These are phyloP conservation scores for Pseudomyrmex concolor DNA, from an alignment of 1,140 invertebrate genomes.

Conservation along the genomic window DNA sequence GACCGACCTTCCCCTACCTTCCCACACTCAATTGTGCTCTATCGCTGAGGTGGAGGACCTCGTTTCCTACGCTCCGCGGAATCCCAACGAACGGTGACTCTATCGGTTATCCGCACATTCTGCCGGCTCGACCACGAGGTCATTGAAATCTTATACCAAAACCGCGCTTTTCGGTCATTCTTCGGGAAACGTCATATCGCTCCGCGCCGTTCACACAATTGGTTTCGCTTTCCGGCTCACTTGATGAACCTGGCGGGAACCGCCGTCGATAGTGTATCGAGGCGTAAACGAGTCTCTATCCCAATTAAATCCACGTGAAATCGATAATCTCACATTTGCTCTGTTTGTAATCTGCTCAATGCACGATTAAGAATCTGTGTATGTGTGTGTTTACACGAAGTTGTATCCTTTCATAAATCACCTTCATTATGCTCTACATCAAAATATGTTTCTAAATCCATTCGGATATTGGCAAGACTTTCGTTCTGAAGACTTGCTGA, in stretches of 20 bases:
- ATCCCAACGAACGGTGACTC: slow-evolving; percentile 41
- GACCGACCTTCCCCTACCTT: slow-evolving; percentile 63
- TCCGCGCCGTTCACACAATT: slow-evolving; percentile 31
- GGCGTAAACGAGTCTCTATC: slow-evolving; percentile 43
- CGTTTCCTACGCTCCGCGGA: slow-evolving; percentile 46
- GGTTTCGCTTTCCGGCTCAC: slow-evolving; percentile 58
- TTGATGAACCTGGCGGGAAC: slow-evolving; percentile 42
- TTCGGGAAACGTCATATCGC: slow-evolving; percentile 3
- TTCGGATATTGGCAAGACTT: background rate
- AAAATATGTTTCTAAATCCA: background rate
- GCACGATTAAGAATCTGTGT: background rate
- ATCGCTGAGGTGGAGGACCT: slow-evolving; percentile 51
- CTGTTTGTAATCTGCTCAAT: background rate
- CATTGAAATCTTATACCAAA: slow-evolving; percentile 23
- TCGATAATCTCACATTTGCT: background rate
- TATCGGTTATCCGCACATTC: slow-evolving; percentile 37
- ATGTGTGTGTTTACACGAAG: too few species aligned
- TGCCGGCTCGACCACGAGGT: slow-evolving; percentile 33
- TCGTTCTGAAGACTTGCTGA: too few species aligned
- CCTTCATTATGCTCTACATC: background rate
- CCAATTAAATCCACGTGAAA: slow-evolving; percentile 33
- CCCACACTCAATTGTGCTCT: slow-evolving; percentile 10
- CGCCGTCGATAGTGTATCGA: slow-evolving; percentile 40
- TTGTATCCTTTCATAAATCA: too few species aligned
- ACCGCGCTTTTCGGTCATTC: slow-evolving; percentile 27